Evolutionary conservation across 1,140 invertebrate genomes (phyloP).

Genomic region (Vanessa tameamea): DNA sequence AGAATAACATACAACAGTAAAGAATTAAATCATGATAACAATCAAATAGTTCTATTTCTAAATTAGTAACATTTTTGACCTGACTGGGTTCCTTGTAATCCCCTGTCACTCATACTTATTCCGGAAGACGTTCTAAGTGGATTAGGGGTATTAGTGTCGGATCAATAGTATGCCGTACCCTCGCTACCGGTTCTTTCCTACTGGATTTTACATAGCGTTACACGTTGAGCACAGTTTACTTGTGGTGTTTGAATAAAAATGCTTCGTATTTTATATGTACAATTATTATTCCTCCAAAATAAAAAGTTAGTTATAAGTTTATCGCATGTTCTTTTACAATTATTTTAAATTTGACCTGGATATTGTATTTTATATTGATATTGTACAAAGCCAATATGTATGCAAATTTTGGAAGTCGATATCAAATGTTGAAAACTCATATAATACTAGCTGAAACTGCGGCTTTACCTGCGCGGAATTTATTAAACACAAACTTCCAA

Average conservation of each 20-base stretch:
- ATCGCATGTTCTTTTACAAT: too few relatives aligned
- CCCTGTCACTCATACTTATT: constrained; percentile 65
- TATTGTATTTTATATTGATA: too few relatives aligned
- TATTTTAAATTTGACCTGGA: too few relatives aligned
- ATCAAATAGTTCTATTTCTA: constrained; percentile 18
- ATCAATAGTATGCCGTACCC: constrained; percentile 54
- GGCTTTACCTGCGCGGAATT: too few relatives aligned
- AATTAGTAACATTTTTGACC: constrained; percentile 34
- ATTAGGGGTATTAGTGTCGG: constrained; percentile 58
- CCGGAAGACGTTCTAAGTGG: constrained; percentile 61
- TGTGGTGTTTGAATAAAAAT: not conserved
- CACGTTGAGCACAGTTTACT: constrained; percentile 1
- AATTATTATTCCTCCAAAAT: not conserved
- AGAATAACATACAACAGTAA: not conserved
- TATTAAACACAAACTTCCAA: too few relatives aligned
- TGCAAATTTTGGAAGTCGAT: too few relatives aligned
- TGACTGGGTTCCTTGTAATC: constrained; percentile 43
- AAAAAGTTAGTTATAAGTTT: not conserved
- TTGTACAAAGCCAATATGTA: too few relatives aligned
- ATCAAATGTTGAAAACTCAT: too few relatives aligned
- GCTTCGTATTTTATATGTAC: not conserved
- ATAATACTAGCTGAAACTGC: too few relatives aligned
- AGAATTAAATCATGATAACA: not conserved
- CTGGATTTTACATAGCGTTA: constrained; percentile 13
- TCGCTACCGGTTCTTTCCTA: constrained; percentile 47